These are phyloP conservation scores for Megaleporinus macrocephalus DNA, from an alignment of 2,113 vertebrate genomes.

Conservation along the genomic window DNA sequence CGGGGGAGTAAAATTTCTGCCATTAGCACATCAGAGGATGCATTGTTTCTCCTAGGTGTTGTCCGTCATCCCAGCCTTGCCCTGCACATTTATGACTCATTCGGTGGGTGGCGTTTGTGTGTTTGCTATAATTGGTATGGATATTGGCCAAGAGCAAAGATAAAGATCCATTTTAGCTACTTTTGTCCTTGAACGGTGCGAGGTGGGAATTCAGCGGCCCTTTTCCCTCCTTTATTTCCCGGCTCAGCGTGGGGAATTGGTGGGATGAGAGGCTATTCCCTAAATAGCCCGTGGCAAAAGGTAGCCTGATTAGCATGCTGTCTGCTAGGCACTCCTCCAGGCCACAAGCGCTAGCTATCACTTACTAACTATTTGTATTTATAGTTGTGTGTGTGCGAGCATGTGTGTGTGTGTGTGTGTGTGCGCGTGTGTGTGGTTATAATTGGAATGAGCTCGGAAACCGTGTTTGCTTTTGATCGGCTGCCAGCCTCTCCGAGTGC, in stretches of 20 bases:
- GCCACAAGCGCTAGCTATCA: constrained; percentile 78
- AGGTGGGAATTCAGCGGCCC: constrained; percentile 73
- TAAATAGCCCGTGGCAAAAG: constrained; percentile 83
- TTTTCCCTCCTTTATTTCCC: constrained; percentile 70
- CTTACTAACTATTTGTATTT: constrained; percentile 85
- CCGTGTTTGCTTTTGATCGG: constrained; percentile 81
- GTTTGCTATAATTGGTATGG: constrained; percentile 77
- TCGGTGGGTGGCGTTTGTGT: constrained; percentile 57
- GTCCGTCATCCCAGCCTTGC: constrained; percentile 23
- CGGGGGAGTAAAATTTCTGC: neutral
- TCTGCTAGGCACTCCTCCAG: constrained; percentile 79
- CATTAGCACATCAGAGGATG: constrained; percentile 41
- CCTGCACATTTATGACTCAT: constrained; percentile 58
- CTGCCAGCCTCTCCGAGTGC: constrained; percentile 78
- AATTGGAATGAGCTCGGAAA: constrained; percentile 81
- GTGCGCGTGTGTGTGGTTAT: constrained; percentile 75
- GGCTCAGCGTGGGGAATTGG: constrained; percentile 74
- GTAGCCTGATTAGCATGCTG: constrained; percentile 84
- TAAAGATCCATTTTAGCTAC: constrained; percentile 79
- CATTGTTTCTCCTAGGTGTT: constrained; percentile 59
- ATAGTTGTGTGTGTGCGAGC: constrained; percentile 67
- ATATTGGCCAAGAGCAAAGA: constrained; percentile 81
- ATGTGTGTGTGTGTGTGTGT: constrained; percentile 19
- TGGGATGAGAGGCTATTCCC: constrained; percentile 82
- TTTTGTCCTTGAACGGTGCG: constrained; percentile 81